Evolutionary conservation across 2,113 vertebrate species (phyloP), one percentile per base, ranked within the genome.

Genomic region (Myrmecobius fasciatus): DNA sequence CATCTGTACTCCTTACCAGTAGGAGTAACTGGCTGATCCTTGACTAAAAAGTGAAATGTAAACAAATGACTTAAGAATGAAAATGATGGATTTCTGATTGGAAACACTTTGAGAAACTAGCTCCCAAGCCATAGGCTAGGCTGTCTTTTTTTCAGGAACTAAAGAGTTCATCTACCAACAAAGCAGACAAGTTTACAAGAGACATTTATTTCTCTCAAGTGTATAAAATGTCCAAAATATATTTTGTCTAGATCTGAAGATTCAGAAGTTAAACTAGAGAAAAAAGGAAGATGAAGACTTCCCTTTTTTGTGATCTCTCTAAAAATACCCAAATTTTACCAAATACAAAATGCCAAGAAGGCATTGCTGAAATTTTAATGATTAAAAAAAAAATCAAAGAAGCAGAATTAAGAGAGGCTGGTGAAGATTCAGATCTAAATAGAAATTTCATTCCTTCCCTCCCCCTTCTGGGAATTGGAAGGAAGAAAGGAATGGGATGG

Each of bases 201-300:
- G 17, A 43, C 7, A 22, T 2, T 2, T 43, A 83, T n/a, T 83
- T 67, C 4, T 43, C 36, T 43, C 67, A 43, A 91, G 49, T 25
- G 22, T 91, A n/a, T 52, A 31, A 90, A 36, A 36, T 90, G 36
- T 90, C 20, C 12, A 51, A 51, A 25, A 49, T 90, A n/a, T 52
- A 24, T 91, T 9, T 52, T 7, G 60, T 20, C 25, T 91, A 91
- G 6, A 1, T 46, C 31, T 53, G 75, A 54, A 89, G 83, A 94
- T 92, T 94, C 28, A 89, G 51, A 91, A 93, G 31, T 93, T 20
- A 96, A 96, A 60, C 2, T 52, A 4, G 43, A 92, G 52, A 92
- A 31, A 6, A 92, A 93, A 75, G 8, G 25, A 90, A 20, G 31
- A 4, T 6, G 53, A 75, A n/a, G 28, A n/a, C 11, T n/a, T 75